phyloP scores from a whole-genome alignment of 2,888 invertebrate species.

The Dicyrtoma fusca region DNA sequence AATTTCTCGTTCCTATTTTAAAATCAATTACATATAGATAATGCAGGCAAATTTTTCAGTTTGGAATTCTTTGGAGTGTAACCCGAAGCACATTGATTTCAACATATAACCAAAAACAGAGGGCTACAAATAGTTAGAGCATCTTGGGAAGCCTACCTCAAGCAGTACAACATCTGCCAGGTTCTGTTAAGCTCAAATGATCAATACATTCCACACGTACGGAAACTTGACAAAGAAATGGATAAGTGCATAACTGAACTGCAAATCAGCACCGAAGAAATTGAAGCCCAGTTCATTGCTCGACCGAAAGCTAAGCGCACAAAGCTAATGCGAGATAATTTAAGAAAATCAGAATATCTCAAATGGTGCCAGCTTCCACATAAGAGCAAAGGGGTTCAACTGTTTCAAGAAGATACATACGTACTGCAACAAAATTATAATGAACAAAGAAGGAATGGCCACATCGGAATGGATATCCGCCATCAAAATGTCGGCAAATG shows the following conservation, averaged over 20 bases:
- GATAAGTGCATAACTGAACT: neutral
- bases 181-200: neutral
- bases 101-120: neutral
- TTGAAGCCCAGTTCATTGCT: neutral
- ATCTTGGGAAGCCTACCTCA: constrained; percentile 31
- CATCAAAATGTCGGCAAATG: constrained; percentile 39
- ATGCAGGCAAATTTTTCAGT: too few species aligned
- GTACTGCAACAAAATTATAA: neutral
- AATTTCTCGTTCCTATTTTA: too few species aligned
- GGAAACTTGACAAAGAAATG: constrained; percentile 11
- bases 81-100: too few species aligned
- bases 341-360: too few species aligned
- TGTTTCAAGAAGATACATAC: constrained; percentile 6
- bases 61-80: too few species aligned
- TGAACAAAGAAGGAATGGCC: too few species aligned
- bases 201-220: neutral
- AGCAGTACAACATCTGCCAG: constrained; percentile 23
- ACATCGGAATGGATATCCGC: constrained; percentile 21
- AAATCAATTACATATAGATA: too few species aligned
- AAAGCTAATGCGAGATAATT: too few species aligned
- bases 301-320: too few species aligned
- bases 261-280: neutral
- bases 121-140: constrained; percentile 28
- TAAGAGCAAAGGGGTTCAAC: too few species aligned
- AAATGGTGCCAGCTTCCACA: constrained; percentile 17